A percentile compares a stretch with the other conserved stretches of the same genome.
These are phyloP conservation scores for Suricata suricatta DNA, from an alignment of 2,113 vertebrate species.

Conservation along the genomic window DNA sequence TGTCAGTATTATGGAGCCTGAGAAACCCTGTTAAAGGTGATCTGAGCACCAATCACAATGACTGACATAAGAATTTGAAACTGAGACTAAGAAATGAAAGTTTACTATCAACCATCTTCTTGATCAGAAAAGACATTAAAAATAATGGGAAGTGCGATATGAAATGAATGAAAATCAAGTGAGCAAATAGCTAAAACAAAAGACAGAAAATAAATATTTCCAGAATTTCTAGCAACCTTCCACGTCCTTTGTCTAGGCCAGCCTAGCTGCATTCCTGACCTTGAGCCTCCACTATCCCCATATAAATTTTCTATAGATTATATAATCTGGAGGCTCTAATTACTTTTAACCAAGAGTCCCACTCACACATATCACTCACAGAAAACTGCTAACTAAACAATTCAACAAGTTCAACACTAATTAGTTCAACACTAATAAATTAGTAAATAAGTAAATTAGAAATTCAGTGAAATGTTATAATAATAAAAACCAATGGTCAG, in stretches of 20 bases:
- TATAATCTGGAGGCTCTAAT: not conserved
- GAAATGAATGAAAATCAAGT: conserved; percentile 33
- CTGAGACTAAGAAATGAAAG: not conserved
- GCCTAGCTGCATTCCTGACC: conserved; percentile 11
- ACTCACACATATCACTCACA: not conserved
- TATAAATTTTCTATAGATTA: not conserved
- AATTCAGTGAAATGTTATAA: not conserved
- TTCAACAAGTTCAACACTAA: not conserved
- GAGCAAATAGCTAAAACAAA: conserved; percentile 32
- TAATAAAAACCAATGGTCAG: not conserved
- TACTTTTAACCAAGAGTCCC: not conserved
- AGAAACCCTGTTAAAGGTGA: not conserved
- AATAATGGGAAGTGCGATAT: not conserved
- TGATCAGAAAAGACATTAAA: not conserved
- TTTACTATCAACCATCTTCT: not conserved
- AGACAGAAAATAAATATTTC: conserved; percentile 10
- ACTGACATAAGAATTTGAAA: not conserved
- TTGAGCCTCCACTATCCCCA: not conserved
- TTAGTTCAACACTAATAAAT: not conserved
- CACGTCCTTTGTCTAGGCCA: not conserved
- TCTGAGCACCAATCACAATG: not conserved
- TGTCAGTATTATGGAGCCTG: not conserved
- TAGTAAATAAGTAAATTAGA: not conserved
- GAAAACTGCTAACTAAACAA: not conserved
- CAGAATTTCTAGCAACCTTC: not conserved